These are phyloP conservation scores for Myathropa florea DNA, from an alignment of 2,888 invertebrate species.

Conservation along the genomic window DNA sequence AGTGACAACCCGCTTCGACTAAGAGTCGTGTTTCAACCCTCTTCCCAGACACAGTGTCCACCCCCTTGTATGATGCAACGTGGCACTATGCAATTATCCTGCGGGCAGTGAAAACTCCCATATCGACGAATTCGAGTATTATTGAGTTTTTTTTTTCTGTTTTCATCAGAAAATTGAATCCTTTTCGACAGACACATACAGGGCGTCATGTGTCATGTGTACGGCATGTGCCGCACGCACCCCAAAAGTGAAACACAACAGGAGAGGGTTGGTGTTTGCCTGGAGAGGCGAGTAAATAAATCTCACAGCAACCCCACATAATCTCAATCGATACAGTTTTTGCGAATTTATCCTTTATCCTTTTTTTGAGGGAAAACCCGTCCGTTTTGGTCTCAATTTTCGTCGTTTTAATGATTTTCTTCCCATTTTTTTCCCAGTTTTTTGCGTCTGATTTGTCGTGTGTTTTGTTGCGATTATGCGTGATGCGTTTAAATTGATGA, in stretches of 20 bases:
- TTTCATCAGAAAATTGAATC: conserved; percentile 58
- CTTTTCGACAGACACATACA: conserved; percentile 49
- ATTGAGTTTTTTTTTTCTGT: conserved; percentile 9
- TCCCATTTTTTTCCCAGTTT: conserved; percentile 1
- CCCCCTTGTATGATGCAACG: conserved; percentile 46
- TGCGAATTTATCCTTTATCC: conserved; percentile 37
- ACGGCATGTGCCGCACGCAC: conserved; percentile 66
- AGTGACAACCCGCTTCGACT: conserved; percentile 33
- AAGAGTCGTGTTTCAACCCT: conserved; percentile 6
- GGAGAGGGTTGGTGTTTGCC: conserved; percentile 62
- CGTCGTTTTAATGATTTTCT: conserved; percentile 47
- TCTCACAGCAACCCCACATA: conserved; percentile 57
- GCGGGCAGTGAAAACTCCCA: conserved; percentile 51
- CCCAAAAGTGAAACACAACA: conserved; percentile 46
- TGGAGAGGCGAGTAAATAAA: conserved; percentile 53
- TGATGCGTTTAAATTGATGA: conserved; percentile 67
- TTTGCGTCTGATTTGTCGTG: not conserved
- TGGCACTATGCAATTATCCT: conserved; percentile 59
- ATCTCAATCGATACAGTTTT: conserved; percentile 66
- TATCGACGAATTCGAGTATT: conserved; percentile 38
- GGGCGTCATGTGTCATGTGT: conserved; percentile 63
- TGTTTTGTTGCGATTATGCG: conserved; percentile 56
- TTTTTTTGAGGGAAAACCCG: conserved; percentile 42
- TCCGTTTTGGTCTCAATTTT: conserved; percentile 48
- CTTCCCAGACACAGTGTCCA: conserved; percentile 17